These are phyloP conservation scores for Ormia ochracea DNA, from an alignment of 2,888 invertebrate genomes.

Conservation along the genomic window DNA sequence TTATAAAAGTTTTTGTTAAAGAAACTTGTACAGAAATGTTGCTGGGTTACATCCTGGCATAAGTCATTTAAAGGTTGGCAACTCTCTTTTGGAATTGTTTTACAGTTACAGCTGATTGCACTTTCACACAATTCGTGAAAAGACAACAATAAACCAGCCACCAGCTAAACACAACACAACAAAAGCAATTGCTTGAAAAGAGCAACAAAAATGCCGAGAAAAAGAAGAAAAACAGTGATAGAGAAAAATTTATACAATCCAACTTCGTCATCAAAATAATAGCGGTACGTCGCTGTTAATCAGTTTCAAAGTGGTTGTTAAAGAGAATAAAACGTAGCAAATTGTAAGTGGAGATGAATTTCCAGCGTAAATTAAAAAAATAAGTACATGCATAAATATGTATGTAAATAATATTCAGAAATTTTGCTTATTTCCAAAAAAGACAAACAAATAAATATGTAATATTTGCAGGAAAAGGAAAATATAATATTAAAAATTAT, in stretches of 20 bases:
- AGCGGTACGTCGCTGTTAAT: conserved; percentile 46
- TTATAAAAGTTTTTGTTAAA: too few relatives aligned
- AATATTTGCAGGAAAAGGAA: neutral
- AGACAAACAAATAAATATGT: neutral
- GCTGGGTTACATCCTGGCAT: neutral
- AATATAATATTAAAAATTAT: neutral
- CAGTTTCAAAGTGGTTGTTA: conserved; percentile 54
- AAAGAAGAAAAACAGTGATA: conserved; percentile 44
- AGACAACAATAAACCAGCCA: neutral
- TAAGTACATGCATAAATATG: too few relatives aligned
- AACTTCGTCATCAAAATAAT: conserved; percentile 53
- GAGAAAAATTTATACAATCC: conserved; percentile 29
- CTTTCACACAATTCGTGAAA: conserved; percentile 30
- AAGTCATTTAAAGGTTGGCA: neutral
- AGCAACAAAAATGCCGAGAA: conserved; percentile 19
- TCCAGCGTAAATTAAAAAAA: conserved; percentile 1
- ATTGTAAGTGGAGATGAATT: conserved; percentile 8
- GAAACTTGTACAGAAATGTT: neutral
- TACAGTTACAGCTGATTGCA: conserved; percentile 40
- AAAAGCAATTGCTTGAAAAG: neutral
- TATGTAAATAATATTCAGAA: too few relatives aligned
- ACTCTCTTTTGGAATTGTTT: conserved; percentile 22
- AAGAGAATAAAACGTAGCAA: conserved; percentile 47
- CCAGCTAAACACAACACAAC: conserved; percentile 14
- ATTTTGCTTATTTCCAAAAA: neutral